phyloP scores from a whole-genome alignment of 2,888 invertebrate species.

The Drosophila formosana region DNA sequence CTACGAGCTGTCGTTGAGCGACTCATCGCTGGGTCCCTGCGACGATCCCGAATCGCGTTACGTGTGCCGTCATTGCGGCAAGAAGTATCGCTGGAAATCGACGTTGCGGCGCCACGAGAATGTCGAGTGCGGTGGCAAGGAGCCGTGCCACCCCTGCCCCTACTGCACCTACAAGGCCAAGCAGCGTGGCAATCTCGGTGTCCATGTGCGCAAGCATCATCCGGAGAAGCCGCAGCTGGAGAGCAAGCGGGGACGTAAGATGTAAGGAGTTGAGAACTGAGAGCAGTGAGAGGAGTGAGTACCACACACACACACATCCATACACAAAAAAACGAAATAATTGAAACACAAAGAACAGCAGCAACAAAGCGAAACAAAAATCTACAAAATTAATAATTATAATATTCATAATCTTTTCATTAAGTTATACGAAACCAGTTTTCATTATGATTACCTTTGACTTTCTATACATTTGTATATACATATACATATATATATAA shows the following conservation, averaged over 20 bases:
- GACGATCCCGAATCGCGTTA: constrained; percentile 87
- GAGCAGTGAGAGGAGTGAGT: constrained; percentile 43
- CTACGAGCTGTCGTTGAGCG: constrained; percentile 84
- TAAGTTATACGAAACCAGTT: constrained; percentile 57
- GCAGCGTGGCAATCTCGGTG: constrained; percentile 92
- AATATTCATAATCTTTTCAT: constrained; percentile 27
- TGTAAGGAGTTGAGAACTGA: constrained; percentile 59
- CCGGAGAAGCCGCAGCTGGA: constrained; percentile 85
- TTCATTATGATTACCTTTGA: constrained; percentile 42
- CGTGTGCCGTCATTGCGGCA: constrained; percentile 93
- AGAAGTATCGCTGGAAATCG: constrained; percentile 94
- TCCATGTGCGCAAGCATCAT: constrained; percentile 93
- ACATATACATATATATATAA: not conserved
- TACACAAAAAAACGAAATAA: constrained; percentile 12
- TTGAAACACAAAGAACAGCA: constrained; percentile 27
- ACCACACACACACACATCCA: constrained; percentile 17
- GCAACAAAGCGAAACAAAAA: constrained; percentile 34
- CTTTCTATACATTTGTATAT: constrained; percentile 13
- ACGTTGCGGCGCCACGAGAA: constrained; percentile 93
- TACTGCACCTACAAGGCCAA: constrained; percentile 92
- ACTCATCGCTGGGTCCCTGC: constrained; percentile 83
- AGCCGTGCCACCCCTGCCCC: constrained; percentile 92
- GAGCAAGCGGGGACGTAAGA: constrained; percentile 84
- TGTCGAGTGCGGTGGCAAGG: constrained; percentile 94
- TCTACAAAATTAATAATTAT: not conserved